Evolutionary conservation across 1,140 invertebrate species (phyloP).

Genomic region (Goniozus legneri): DNA sequence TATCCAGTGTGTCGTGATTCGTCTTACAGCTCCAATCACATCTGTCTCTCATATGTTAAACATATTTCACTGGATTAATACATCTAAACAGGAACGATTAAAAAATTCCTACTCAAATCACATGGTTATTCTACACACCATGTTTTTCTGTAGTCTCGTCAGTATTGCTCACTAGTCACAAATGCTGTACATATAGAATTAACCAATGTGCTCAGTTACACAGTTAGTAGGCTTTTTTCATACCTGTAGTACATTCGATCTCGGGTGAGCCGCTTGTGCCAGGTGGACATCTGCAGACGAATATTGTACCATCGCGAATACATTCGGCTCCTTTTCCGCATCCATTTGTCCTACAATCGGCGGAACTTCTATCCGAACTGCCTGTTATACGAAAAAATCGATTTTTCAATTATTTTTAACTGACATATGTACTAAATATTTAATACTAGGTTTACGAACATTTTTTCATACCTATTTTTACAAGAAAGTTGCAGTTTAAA

Average conservation of each 20-base stretch:
- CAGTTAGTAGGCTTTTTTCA: slow-evolving; percentile 44
- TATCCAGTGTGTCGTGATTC: slow-evolving; percentile 15
- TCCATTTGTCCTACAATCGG: slow-evolving; percentile 75
- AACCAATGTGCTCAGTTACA: slow-evolving; percentile 36
- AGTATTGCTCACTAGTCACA: slow-evolving; percentile 48
- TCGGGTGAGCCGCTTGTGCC: slow-evolving; percentile 72
- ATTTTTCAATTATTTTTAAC: slow-evolving; percentile 6
- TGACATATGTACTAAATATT: not conserved
- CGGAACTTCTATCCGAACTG: slow-evolving; percentile 60
- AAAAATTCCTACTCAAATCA: slow-evolving; percentile 41
- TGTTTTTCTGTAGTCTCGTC: slow-evolving; percentile 33
- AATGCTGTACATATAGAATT: slow-evolving; percentile 50
- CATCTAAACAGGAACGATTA: slow-evolving; percentile 34
- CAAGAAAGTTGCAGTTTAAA: not conserved
- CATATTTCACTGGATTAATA: slow-evolving; percentile 46
- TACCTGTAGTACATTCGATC: slow-evolving; percentile 76
- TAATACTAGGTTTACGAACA: too few species aligned
- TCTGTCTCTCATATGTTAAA: slow-evolving; percentile 55
- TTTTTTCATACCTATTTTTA: too few species aligned
- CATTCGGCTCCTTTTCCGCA: slow-evolving; percentile 81
- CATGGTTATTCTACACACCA: slow-evolving; percentile 46
- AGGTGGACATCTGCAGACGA: slow-evolving; percentile 76
- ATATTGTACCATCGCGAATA: slow-evolving; percentile 71
- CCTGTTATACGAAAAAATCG: slow-evolving; percentile 54
- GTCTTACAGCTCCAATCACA: slow-evolving; percentile 48